A percentile compares a stretch with the other conserved stretches of the same genome.
Evolutionary conservation across 2,888 invertebrate genomes (phyloP).

Genomic region (Liopterus haemorrhoidalis): DNA sequence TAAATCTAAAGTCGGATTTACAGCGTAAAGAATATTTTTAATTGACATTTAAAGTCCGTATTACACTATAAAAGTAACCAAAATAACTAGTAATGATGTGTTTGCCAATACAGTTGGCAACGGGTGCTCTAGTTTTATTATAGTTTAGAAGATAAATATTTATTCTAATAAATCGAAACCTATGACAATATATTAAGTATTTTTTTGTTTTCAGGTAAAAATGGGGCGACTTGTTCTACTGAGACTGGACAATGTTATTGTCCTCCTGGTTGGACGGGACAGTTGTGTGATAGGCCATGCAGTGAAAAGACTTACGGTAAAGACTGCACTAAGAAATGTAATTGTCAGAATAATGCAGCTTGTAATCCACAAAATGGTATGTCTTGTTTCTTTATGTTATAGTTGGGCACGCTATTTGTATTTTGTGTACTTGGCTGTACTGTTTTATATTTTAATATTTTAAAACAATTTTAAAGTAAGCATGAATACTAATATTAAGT

Average conservation of each 20-base stretch:
- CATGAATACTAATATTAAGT: constrained; percentile 3
- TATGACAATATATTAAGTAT: constrained; percentile 7
- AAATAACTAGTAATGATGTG: no score
- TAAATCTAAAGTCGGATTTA: no score
- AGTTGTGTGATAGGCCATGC: constrained; percentile 83
- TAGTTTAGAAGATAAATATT: no score
- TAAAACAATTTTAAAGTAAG: constrained; percentile 25
- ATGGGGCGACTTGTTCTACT: constrained; percentile 70
- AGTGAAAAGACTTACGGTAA: constrained; percentile 74
- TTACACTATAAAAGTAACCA: no score
- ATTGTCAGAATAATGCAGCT: constrained; percentile 74
- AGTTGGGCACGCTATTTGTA: constrained; percentile 11
- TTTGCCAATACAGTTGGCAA: no score
- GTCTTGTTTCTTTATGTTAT: constrained; percentile 31
- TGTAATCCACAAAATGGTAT: constrained; percentile 79
- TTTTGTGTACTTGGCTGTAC: constrained; percentile 9
- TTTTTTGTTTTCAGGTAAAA: constrained; percentile 45
- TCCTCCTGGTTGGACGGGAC: constrained; percentile 72
- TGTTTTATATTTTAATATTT: constrained; percentile 21
- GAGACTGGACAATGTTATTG: constrained; percentile 79
- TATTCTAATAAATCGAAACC: no score
- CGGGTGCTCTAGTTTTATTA: no score
- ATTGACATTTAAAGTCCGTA: no score
- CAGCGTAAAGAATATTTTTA: no score
- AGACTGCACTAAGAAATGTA: constrained; percentile 68